Evolutionary conservation across 2,888 invertebrate species (phyloP), one percentile per base, ranked within the genome.

Genomic region (Reticulitermes lucifugus): DNA sequence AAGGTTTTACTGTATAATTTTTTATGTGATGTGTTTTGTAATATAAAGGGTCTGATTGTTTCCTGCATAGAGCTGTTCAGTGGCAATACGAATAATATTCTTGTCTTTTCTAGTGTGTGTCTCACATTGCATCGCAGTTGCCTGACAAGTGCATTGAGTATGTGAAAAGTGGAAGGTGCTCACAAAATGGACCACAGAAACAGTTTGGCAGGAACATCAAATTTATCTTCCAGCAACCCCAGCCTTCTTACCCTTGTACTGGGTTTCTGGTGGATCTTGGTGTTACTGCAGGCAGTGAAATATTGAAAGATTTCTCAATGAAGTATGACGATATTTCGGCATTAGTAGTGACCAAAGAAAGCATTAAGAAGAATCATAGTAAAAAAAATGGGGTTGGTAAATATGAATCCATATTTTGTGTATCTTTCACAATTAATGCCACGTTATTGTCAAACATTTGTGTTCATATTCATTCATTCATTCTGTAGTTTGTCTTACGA

Each of bases 261-360:
- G 92, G 25, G 89, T 91, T 2, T 91, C 92, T 87, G 88, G 92
- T 46, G 90, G 90, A 0, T 90, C 89, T 51, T 92, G 91, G 87
- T 0, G 91, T 70, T 9, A 35, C 81, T 4, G 55, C 22, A 51
- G 85, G 86, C 21, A 79, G 77, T 12, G 73, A 87, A 25, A 70
- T 91, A 89, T 91, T 92, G 0, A 90, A 90, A 25, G 91, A 92
- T 85, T 93, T 93, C 88, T 92, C 91, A 79, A 92, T 93, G 92
- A 92, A 92, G 86, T 92, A 92, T 89, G 90, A 89, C 71, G 87
- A 87, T n/a, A 35, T 86, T 21, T 81, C 85, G 25, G 87, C 86
- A 7, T 21, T 84, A 43, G 21, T 73, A 25, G 35, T 41, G 35
- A 43, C 46, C 60, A 85, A 79, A 79, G 84, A 85, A 65, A 79